These are phyloP conservation scores for Oryzias javanicus DNA, from an alignment of 2,113 vertebrate species.

Conservation along the genomic window DNA sequence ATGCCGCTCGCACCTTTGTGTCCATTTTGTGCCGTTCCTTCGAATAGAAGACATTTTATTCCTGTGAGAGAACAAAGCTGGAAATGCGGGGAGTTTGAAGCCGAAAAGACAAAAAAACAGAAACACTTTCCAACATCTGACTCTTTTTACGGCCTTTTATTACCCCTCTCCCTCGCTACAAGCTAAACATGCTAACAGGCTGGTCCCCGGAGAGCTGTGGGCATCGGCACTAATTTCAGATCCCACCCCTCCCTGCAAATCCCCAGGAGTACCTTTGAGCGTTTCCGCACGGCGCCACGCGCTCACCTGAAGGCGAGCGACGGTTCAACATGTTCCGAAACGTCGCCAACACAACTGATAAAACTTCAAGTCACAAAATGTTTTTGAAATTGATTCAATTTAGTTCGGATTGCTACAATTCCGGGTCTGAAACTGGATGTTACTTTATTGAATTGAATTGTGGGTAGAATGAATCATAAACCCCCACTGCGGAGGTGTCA, in stretches of 20 bases:
- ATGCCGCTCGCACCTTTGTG: slow-evolving; percentile 50
- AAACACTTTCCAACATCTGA: slow-evolving; percentile 14
- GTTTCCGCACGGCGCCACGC: not conserved
- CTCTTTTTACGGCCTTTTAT: slow-evolving; percentile 37
- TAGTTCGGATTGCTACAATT: no score
- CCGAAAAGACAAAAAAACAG: slow-evolving; percentile 21
- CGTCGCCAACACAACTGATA: slow-evolving; percentile 36
- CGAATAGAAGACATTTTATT: slow-evolving; percentile 28
- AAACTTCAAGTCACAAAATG: slow-evolving; percentile 48
- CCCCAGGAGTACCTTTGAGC: slow-evolving; percentile 51
- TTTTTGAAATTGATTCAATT: not conserved
- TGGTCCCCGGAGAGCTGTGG: slow-evolving; percentile 51
- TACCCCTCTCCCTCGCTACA: slow-evolving; percentile 25
- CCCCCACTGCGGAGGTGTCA: no score
- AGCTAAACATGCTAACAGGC: slow-evolving; percentile 62
- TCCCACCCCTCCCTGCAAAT: slow-evolving; percentile 46
- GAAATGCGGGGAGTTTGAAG: not conserved
- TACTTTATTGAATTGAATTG: no score
- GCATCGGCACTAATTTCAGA: slow-evolving; percentile 69
- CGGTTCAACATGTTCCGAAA: slow-evolving; percentile 56
- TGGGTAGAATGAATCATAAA: no score
- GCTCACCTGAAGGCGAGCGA: slow-evolving; percentile 38
- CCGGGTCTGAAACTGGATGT: no score
- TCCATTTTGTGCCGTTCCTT: slow-evolving; percentile 38
- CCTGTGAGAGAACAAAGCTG: slow-evolving; percentile 12